Percentiles rank a stretch among this genome's conserved stretches.
phyloP scores from a whole-genome alignment of 2,113 vertebrate genomes.

The Centropristis striata region DNA sequence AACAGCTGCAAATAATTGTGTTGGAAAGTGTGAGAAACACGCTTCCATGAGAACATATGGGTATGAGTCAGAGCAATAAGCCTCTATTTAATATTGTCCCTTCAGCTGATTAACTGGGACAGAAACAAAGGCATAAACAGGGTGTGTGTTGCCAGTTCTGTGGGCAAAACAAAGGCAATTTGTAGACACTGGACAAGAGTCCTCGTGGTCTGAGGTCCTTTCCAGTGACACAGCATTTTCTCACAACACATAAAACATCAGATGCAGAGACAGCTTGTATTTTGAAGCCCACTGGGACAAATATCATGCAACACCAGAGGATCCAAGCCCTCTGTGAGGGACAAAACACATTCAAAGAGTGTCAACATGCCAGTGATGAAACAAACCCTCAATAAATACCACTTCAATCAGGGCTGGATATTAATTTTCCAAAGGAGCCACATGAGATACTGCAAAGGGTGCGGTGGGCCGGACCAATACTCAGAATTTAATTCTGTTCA shows the following conservation, averaged over 20 bases:
- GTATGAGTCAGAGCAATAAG: slow-evolving; percentile 55
- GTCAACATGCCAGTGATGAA: neutral
- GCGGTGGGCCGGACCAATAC: too few species aligned
- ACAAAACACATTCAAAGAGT: neutral
- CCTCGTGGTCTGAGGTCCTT: slow-evolving; percentile 20
- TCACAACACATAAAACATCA: slow-evolving; percentile 33
- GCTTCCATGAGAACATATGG: slow-evolving; percentile 40
- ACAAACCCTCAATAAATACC: neutral
- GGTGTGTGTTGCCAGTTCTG: slow-evolving; percentile 40
- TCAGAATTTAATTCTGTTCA: too few species aligned
- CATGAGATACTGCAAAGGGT: too few species aligned
- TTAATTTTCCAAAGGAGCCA: too few species aligned
- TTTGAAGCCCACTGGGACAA: neutral
- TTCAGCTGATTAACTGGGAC: slow-evolving; percentile 55
- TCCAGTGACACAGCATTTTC: slow-evolving; percentile 31
- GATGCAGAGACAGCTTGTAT: neutral
- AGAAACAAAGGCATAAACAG: slow-evolving; percentile 8
- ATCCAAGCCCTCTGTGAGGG: neutral
- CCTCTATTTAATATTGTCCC: slow-evolving; percentile 66
- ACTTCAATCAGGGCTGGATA: too few species aligned
- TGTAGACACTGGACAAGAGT: slow-evolving; percentile 29
- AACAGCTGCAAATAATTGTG: slow-evolving; percentile 55
- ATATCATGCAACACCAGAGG: slow-evolving; percentile 1
- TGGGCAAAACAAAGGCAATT: slow-evolving; percentile 34
- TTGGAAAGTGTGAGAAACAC: slow-evolving; percentile 66